Evolutionary conservation across 2,797 vertebrate genomes (phyloP).

Genomic region (Aratinga solstitialis): DNA sequence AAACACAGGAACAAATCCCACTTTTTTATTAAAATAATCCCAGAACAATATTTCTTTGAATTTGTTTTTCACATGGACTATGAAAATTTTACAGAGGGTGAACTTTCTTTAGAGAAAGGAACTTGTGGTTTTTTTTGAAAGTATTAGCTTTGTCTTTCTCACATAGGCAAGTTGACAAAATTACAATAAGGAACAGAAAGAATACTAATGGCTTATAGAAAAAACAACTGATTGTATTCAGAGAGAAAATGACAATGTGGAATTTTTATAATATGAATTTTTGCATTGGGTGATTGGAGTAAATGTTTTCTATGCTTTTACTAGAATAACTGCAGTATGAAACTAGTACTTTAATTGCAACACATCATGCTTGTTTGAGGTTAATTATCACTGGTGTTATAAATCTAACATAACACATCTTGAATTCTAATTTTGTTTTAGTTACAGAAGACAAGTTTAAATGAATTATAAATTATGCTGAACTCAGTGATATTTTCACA

Average conservation of each 20-base stretch:
- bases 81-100: background rate
- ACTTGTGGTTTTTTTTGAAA: background rate
- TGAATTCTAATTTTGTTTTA: constrained; percentile 43
- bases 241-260: background rate
- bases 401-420: constrained; percentile 1
- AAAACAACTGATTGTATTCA: background rate
- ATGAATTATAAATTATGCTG: constrained; percentile 2
- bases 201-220: background rate
- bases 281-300: background rate
- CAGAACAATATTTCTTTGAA: background rate
- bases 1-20: background rate
- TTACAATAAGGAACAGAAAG: background rate
- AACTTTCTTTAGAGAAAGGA: background rate
- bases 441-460: background rate
- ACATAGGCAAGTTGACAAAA: background rate
- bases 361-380: background rate
- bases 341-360: background rate
- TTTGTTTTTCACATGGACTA: background rate
- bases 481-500: background rate
- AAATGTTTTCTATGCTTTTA: constrained; percentile 1
- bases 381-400: constrained; percentile 15
- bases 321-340: background rate
- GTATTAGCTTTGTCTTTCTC: background rate
- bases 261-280: background rate
- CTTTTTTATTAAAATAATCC: background rate